phyloP scores from a whole-genome alignment of 1,140 invertebrate genomes.

The Arctopsyche grandis region DNA sequence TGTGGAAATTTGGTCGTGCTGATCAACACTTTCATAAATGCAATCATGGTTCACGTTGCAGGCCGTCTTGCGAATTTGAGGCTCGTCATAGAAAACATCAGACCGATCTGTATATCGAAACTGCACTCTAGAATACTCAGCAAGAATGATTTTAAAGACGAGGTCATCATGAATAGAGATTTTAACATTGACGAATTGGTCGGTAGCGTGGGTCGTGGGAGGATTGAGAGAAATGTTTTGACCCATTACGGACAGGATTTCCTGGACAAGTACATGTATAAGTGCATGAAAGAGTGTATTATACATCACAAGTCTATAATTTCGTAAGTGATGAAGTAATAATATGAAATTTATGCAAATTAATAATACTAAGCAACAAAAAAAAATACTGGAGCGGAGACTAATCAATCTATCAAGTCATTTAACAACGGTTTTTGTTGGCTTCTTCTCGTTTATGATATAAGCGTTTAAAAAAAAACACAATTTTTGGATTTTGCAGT shows the following conservation, averaged over 20 bases:
- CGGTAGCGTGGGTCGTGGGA: neutral
- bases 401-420: too few species aligned
- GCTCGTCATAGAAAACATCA: conserved; percentile 44
- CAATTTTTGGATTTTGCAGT: too few species aligned
- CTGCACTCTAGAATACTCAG: neutral
- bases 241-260: conserved; percentile 15
- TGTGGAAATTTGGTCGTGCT: conserved; percentile 50
- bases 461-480: too few species aligned
- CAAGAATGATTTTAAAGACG: neutral
- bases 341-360: too few species aligned
- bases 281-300: conserved; percentile 48
- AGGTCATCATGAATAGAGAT: neutral
- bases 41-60: conserved; percentile 47
- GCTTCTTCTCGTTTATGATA: too few species aligned
- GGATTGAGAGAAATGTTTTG: neutral
- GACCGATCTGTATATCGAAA: conserved; percentile 24
- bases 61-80: conserved; percentile 48
- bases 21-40: conserved; percentile 51
- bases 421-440: too few species aligned
- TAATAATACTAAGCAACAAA: too few species aligned
- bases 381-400: too few species aligned
- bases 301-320: conserved; percentile 45
- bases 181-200: conserved; percentile 7
- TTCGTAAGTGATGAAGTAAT: conserved; percentile 41
- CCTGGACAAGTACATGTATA: conserved; percentile 42